These are phyloP conservation scores for Psittacula echo DNA, from an alignment of 2,797 vertebrate species.

Conservation along the genomic window DNA sequence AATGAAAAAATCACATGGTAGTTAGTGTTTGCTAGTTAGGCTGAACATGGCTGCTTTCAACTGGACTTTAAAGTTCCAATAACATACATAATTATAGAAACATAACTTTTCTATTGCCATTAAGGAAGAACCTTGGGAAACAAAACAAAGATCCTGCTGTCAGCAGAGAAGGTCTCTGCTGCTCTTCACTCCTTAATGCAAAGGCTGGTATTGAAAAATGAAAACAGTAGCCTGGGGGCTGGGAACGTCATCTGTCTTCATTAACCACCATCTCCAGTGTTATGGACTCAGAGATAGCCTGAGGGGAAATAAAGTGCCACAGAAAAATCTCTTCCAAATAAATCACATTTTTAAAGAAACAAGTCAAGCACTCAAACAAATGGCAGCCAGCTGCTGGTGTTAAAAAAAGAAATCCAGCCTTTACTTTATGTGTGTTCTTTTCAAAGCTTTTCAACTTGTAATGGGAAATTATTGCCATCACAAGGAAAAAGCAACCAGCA, in stretches of 20 bases:
- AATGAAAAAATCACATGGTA: background rate
- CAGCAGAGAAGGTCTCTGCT: background rate
- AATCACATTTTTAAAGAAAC: constrained; percentile 64
- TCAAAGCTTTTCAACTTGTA: constrained; percentile 2
- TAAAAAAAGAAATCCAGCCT: constrained; percentile 25
- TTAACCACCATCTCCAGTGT: constrained; percentile 43
- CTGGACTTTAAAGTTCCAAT: background rate
- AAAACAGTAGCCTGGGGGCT: constrained; percentile 46
- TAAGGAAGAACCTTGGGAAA: constrained; percentile 6
- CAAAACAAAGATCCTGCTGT: background rate
- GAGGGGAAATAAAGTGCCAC: constrained; percentile 46
- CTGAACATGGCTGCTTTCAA: background rate
- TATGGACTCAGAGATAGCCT: constrained; percentile 27
- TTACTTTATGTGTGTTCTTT: background rate
- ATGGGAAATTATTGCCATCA: constrained; percentile 12
- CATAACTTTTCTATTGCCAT: background rate
- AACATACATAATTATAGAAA: background rate
- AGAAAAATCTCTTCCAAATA: constrained; percentile 53
- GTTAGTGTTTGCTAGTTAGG: background rate
- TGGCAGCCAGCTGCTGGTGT: background rate
- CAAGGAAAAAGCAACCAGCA: background rate
- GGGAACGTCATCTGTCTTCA: constrained; percentile 58
- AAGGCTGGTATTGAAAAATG: constrained; percentile 32
- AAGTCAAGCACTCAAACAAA: constrained; percentile 42
- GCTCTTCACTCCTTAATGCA: background rate